Conservation (phyloP, 2,888 invertebrate species). For the Andrena fulva region DNA sequence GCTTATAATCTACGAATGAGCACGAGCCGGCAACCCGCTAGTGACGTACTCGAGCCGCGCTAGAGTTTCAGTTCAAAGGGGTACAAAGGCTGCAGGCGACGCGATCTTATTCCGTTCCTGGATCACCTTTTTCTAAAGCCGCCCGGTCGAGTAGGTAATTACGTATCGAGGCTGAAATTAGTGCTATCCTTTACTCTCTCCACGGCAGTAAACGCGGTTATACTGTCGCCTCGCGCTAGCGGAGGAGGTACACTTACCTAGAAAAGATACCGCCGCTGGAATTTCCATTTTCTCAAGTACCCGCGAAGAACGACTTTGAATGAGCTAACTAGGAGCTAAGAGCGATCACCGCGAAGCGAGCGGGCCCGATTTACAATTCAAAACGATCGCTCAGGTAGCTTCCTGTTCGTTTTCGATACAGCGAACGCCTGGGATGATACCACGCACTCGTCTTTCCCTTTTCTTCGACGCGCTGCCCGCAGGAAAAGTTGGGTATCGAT, state of each 20-base stretch:
- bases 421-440: neutral
- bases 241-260: constrained; percentile 65
- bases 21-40: neutral
- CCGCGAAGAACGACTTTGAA: constrained; percentile 58
- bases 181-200: constrained; percentile 65
- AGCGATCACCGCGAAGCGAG: constrained; percentile 22
- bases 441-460: neutral
- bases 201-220: constrained; percentile 61
- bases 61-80: constrained; percentile 22
- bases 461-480: neutral
- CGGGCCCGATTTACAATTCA: constrained; percentile 51
- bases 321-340: constrained; percentile 44
- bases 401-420: constrained; percentile 29
- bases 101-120: constrained; percentile 37
- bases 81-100: neutral
- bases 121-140: constrained; percentile 12
- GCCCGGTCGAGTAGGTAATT: constrained; percentile 5
- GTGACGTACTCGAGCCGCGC: constrained; percentile 49
- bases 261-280: constrained; percentile 59
- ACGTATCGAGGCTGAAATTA: constrained; percentile 50
- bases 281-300: constrained; percentile 71
- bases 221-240: constrained; percentile 47
- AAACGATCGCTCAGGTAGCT: constrained; percentile 28
- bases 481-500: too few species aligned
- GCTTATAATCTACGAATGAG: neutral